Evolutionary conservation across 2,113 vertebrate genomes (phyloP), one percentile per base, ranked within the genome.

Genomic region (Corvus moneduloides): DNA sequence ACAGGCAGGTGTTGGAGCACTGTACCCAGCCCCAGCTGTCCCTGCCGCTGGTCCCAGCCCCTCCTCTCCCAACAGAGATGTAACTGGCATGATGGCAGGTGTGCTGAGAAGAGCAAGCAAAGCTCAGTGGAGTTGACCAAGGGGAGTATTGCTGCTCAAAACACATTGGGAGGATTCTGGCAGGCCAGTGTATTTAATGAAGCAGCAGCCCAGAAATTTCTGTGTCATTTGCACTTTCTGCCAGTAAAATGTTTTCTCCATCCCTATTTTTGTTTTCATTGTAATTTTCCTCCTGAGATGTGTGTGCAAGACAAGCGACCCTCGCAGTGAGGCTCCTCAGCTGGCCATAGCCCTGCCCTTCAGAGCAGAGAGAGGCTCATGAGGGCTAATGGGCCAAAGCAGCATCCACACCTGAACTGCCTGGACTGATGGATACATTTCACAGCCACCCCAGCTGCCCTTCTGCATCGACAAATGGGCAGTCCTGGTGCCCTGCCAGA

Each of bases 1-100:
- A 22, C 13, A 49, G 43, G 56, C 61, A 56, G 63, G 35, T 32
- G 22, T 30, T 6, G 10, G 15, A 55, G 52, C 18, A 6, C 41
- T 32, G 7, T 63, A 61, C 30, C n/a, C 21, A 56, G 43, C 23
- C 58, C 46, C 37, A 16, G 71, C 35, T 49, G 13, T n/a, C 51
- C 16, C 41, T 28, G 7, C 43, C 6, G 1, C 18, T 7, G 33
- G 21, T 16, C 35, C 52, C 13, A 2, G 35, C 43, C 39, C 71
- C 26, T 62, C 28, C 16, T 12, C 30, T 93, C 54, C 49, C 52
- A 43, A 14, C n/a, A 59, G 56, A 75, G 37, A 30, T 43, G 48
- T 37, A 22, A 52, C 28, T 1, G 1, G 41, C 24, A 37, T 49
- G 2, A 0, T 18, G 1, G 3, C 3, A 27, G 27, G 10, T 7